Conservation (phyloP, 2,888 invertebrate species). For the Leptopilina myrica region DNA sequence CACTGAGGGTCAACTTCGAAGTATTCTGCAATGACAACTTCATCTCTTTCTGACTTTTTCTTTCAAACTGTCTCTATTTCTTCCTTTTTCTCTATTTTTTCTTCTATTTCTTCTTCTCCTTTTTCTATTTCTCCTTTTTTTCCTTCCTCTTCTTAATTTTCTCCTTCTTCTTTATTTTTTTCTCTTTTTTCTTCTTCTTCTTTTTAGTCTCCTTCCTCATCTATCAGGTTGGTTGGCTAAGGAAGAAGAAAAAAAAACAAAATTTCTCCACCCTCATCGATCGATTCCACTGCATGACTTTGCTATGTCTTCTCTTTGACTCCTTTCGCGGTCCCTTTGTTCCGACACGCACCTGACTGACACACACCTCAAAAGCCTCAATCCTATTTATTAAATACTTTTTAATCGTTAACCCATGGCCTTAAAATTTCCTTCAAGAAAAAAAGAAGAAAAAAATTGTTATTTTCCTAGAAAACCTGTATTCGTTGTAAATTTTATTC, state of each 20-base stretch:
- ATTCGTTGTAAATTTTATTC: too few species aligned
- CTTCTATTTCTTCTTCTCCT: background rate
- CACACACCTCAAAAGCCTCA: slow-evolving; percentile 53
- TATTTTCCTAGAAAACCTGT: too few species aligned
- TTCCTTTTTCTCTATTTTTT: slow-evolving; percentile 8
- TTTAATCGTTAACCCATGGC: too few species aligned
- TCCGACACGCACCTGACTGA: slow-evolving; percentile 49
- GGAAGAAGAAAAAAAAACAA: slow-evolving; percentile 4
- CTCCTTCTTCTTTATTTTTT: too few species aligned
- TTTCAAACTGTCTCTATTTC: slow-evolving; percentile 45
- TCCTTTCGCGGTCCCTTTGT: slow-evolving; percentile 59
- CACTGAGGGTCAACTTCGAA: slow-evolving; percentile 60
- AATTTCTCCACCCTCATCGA: slow-evolving; percentile 35
- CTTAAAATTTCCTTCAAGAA: too few species aligned
- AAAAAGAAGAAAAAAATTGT: too few species aligned
- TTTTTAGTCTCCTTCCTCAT: slow-evolving; percentile 45
- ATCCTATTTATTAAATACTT: background rate
- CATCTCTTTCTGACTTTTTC: slow-evolving; percentile 51
- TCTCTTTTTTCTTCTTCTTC: slow-evolving; percentile 47
- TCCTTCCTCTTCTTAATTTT: too few species aligned
- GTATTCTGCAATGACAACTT: slow-evolving; percentile 67
- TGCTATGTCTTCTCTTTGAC: slow-evolving; percentile 51
- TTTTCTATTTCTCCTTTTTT: too few species aligned
- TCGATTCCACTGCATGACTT: slow-evolving; percentile 52
- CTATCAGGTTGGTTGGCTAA: slow-evolving; percentile 13